phyloP scores from a whole-genome alignment of 2,888 invertebrate species.

The Drosophila rubida region DNA sequence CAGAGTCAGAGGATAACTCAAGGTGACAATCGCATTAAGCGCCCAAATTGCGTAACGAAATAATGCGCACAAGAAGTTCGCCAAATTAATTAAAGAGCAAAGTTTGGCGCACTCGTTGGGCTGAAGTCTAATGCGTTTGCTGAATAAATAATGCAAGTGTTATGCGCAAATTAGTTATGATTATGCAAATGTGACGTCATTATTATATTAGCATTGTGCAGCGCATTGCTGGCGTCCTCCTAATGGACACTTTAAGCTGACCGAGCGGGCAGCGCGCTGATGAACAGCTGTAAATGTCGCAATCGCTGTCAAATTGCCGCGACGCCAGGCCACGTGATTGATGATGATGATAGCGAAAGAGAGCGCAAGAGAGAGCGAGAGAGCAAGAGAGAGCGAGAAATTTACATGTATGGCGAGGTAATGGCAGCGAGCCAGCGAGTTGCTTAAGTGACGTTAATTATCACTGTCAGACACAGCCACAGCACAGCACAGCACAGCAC shows the following conservation, averaged over 20 bases:
- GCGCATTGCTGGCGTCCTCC: neutral
- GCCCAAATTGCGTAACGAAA: neutral
- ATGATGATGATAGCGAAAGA: conserved; percentile 63
- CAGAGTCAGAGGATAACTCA: neutral
- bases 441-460: conserved; percentile 47
- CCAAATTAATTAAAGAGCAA: neutral
- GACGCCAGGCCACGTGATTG: conserved; percentile 51
- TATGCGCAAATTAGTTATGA: neutral
- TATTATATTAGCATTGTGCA: too few relatives aligned
- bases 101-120: too few relatives aligned
- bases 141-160: neutral
- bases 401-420: neutral
- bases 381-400: neutral
- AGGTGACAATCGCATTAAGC: neutral
- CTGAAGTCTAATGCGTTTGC: neutral
- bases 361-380: conserved; percentile 8
- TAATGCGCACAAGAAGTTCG: neutral
- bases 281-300: conserved; percentile 77
- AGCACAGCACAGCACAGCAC: conserved; percentile 18
- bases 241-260: conserved; percentile 52
- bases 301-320: conserved; percentile 74
- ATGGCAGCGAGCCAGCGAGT: neutral
- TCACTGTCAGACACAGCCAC: conserved; percentile 28
- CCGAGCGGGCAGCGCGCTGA: conserved; percentile 34
- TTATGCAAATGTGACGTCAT: conserved; percentile 30